Evolutionary conservation across 2,888 invertebrate species (phyloP).

Genomic region (Axea sp.): DNA sequence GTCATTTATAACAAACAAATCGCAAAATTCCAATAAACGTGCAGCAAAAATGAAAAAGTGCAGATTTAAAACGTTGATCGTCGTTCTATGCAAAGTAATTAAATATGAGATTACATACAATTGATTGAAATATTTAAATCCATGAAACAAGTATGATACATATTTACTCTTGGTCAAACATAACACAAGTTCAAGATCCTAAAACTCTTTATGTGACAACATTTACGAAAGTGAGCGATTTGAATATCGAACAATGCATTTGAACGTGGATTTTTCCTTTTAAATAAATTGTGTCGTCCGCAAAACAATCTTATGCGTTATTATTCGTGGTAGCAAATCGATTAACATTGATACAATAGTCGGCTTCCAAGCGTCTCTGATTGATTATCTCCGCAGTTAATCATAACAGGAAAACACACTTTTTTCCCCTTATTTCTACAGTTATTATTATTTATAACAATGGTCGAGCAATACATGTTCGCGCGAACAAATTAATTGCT

Average conservation of each 20-base stretch:
- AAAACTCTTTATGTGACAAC: too few species aligned
- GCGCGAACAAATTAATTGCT: conserved; percentile 28
- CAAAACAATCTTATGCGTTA: conserved; percentile 9
- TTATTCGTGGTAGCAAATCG: conserved; percentile 47
- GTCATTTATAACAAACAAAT: too few species aligned
- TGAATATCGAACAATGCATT: too few species aligned
- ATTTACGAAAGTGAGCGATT: not conserved
- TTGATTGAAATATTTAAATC: too few species aligned
- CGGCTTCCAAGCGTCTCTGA: conserved; percentile 33
- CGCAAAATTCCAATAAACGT: too few species aligned
- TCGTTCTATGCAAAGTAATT: too few species aligned
- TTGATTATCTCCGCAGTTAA: conserved; percentile 52
- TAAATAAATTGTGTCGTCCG: conserved; percentile 13
- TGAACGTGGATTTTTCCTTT: conserved; percentile 22
- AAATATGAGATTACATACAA: too few species aligned
- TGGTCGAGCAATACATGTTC: conserved; percentile 22
- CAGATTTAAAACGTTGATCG: too few species aligned
- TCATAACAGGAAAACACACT: conserved; percentile 45
- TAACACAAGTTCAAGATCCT: too few species aligned
- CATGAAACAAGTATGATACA: too few species aligned
- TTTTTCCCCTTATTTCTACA: conserved; percentile 21
- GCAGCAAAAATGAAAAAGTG: too few species aligned
- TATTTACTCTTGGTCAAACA: too few species aligned
- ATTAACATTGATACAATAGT: conserved; percentile 56
- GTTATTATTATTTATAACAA: conserved; percentile 54